Evolutionary conservation across 1,140 invertebrate genomes (phyloP), one percentile per base, ranked within the genome.

Genomic region (Leptestheria dahalacensis): DNA sequence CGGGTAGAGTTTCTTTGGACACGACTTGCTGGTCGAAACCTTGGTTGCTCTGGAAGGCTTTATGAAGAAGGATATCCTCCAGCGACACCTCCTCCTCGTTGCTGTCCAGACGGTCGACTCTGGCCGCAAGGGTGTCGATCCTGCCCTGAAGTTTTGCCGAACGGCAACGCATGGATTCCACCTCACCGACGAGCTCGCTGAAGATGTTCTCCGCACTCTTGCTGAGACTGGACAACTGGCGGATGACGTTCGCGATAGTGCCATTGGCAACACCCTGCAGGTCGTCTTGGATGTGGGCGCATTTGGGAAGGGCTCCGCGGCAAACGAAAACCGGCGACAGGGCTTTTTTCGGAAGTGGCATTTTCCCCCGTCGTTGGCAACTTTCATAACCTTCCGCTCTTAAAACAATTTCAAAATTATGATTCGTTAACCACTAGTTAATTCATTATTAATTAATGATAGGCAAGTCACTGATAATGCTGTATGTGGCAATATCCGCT

Each of bases 121-220:
- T 96, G 48, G 92, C 84, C 24, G 90, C 86, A 49, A 99, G 76
- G 66, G 88, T 78, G 71, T 98, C 92, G 66, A 98, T 90, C 64
- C 94, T 79, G 4, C 85, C 86, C 71, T 96, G 90, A 33, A 99
- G 74, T 24, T 85, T 84, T 67, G 85, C 87, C 0, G 91, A 88
- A 57, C 94, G 76, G 62, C 86, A 82, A 48, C 88, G 86, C 51
- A 98, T 74, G 49, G 80, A 79, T 56, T 83, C 82, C 1, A 92
- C 89, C 70, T 97, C 92, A 20, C 84, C 77, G 25, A 88, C 86
- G 57, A 98, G 74, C 71, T 97, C 92, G 1, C 88, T 87, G 71
- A 99, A 98, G 65, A 98, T 80, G 73, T 98, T 93, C 75, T 97
- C 94, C 2, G 94, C 94, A 79, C 98, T 91, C 69, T 88, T 84